A percentile compares a stretch with the other conserved stretches of the same genome.
phyloP scores from a whole-genome alignment of 2,113 vertebrate genomes.

The Gadus macrocephalus region DNA sequence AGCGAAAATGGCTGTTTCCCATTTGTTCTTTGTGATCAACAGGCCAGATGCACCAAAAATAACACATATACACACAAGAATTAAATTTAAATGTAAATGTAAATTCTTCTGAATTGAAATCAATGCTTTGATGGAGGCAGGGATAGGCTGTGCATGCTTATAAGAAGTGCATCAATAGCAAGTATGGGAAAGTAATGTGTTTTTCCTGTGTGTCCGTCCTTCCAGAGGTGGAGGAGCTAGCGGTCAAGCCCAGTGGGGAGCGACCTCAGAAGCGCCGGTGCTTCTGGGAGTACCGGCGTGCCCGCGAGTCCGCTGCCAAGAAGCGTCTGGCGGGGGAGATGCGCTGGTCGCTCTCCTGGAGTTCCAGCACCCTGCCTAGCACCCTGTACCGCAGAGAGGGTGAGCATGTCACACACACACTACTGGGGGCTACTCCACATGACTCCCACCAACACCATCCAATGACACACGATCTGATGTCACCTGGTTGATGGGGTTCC shows the following conservation, averaged over 20 bases:
- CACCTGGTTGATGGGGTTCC: too few species aligned
- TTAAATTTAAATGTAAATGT: too few species aligned
- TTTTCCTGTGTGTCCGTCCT: neutral
- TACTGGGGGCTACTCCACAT: neutral
- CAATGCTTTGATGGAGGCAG: too few species aligned
- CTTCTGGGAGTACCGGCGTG: conserved; percentile 72
- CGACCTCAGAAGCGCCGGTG: conserved; percentile 64
- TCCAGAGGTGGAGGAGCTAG: conserved; percentile 61
- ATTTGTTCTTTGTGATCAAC: too few species aligned
- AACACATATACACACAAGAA: too few species aligned
- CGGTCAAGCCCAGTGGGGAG: conserved; percentile 30
- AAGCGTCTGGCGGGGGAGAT: conserved; percentile 56
- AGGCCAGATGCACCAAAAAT: too few species aligned
- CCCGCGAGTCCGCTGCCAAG: conserved; percentile 49
- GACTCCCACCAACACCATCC: too few species aligned
- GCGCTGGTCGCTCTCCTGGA: conserved; percentile 72
- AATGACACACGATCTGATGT: too few species aligned
- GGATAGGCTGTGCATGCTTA: too few species aligned
- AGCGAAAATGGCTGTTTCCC: too few species aligned
- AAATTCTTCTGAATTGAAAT: too few species aligned
- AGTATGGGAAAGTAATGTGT: neutral
- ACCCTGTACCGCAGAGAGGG: conserved; percentile 72
- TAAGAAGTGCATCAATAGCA: neutral
- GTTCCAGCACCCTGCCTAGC: conserved; percentile 72
- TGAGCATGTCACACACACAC: conserved; percentile 22